Base-by-base conservation (phyloP, 1,140 invertebrate genomes). In the Linepithema humile region DNA sequence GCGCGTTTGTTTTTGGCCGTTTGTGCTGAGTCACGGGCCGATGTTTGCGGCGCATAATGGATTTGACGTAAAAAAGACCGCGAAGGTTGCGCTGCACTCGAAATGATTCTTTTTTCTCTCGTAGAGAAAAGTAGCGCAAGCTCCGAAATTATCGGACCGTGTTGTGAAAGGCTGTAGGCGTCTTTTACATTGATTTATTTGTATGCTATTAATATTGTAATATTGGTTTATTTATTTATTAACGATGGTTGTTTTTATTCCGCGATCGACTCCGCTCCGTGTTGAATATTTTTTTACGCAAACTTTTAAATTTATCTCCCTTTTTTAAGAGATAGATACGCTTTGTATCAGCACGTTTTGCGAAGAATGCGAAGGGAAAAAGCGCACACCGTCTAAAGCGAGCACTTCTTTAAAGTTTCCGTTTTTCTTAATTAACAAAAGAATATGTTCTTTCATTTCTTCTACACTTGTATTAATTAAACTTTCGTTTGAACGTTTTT, bases 121-220 rank as follows among this genome's bases (percentile, higher is more conserved):
- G 10, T 12, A 12, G 4, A 62, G 26, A 1, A 60, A 6, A 43
- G 35, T 9, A 60, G 38, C 4, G 6, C 38, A n/a, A n/a, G 23
- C 6, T 32, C 23, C 17, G 23, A 20, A 43, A 74, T 74, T 74
- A 73, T 23, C 26, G 20, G 17, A n/a, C 35, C 26, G 15, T 20
- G 20, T 12, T 48, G 67, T 29, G 45, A 6, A 35, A 55, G 5
- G 29, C 12, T 35, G 45, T 45, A n/a, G 17, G 3, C 26, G 53
- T 23, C 53, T 12, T 26, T 72, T 38, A n/a, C 72, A 67, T 65
- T 50, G 74, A 77, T 67, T 67, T 65, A 65, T 77, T 77, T 45
- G 65, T 64, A 23, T 35, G 29, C 65, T 77, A 65, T 43, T n/a
- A 45, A 65, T 35, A 20, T 60, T 60, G n/a, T n/a, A n/a, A 40